Base-by-base conservation (phyloP, 2,113 vertebrate species). In the Corydoras maculifer region DNA sequence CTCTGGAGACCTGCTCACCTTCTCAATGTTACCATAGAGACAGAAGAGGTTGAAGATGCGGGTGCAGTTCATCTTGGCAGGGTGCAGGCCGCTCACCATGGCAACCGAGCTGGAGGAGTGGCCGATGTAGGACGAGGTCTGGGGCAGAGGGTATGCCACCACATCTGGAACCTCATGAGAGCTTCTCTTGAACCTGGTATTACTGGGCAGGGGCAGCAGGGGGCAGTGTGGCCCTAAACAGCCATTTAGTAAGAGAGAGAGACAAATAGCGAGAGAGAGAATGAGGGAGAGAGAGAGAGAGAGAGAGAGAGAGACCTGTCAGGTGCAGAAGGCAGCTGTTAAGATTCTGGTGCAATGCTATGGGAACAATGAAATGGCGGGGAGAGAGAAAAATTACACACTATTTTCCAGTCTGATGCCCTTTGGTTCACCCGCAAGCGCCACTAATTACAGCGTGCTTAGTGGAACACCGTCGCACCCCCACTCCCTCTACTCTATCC, bases 31-130 rank as follows among this genome's bases (percentile, higher is more conserved):
- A 77, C 96, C 96, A 67, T 98, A 98, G 60, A 98, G 91, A 85
- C 96, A 98, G 88, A 98, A 97, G 51, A 98, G 86, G 88, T 98
- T 98, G 90, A 98, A 98, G 83, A 98, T 93, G 77, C 93, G 92
- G 35, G 91, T 93, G 82, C 96, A 98, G 90, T 98, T 98, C 94
- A 98, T 97, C 87, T 95, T 97, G 79, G 91, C 85, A 25, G 92
- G 92, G 82, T 98, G 94, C 71, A 98, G 90, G 53, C 94, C 94
- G 81, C 94, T 97, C 77, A 98, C 94, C 94, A 98, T 98, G 79
- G 96, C 94, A 62, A 98, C 96, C 2, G 94, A 96, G 68, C 94
- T 95, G 32, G 88, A 74, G 58, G 92, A 89, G 32, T 94, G 93
- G 15, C 93, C 90, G 78, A 93, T 92, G 72, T 95, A 96, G 68